Percentiles rank a stretch among this genome's conserved stretches.
Evolutionary conservation across 2,113 vertebrate genomes (phyloP).

Genomic region (Antechinus stuartii): DNA sequence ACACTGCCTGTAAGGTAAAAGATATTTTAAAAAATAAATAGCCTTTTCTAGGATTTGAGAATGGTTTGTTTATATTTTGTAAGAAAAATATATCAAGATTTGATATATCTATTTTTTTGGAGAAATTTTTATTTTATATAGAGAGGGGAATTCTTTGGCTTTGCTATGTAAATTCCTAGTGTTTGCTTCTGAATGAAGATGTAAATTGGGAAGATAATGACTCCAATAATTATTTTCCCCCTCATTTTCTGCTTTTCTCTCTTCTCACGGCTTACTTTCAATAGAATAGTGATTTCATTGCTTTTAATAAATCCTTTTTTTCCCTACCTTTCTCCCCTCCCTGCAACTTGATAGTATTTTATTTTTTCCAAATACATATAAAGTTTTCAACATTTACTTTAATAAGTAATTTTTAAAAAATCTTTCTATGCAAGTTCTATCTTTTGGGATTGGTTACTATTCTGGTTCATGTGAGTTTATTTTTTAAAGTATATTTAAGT

Average conservation of each 20-base stretch:
- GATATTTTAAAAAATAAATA: not conserved
- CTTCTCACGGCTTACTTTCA: not conserved
- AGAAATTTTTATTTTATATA: not conserved
- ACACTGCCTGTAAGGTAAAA: not conserved
- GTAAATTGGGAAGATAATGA: not conserved
- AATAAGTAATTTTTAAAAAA: too few species aligned
- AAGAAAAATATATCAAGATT: not conserved
- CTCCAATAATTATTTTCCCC: not conserved
- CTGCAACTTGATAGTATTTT: too few species aligned
- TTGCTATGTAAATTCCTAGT: not conserved
- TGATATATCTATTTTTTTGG: not conserved
- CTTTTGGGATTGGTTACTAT: not conserved
- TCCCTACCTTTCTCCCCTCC: not conserved
- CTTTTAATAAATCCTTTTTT: not conserved
- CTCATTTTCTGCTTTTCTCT: not conserved
- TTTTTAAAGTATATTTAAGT: not conserved
- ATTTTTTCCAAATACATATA: too few species aligned
- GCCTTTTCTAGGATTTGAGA: not conserved
- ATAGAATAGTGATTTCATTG: not conserved
- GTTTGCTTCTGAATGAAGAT: not conserved
- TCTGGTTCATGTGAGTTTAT: not conserved
- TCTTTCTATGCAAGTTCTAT: not conserved
- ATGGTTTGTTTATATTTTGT: not conserved
- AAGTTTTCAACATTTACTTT: too few species aligned
- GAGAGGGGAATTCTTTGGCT: not conserved